Base-by-base conservation (phyloP, 2,113 vertebrate genomes). In the Pampusana beccarii region DNA sequence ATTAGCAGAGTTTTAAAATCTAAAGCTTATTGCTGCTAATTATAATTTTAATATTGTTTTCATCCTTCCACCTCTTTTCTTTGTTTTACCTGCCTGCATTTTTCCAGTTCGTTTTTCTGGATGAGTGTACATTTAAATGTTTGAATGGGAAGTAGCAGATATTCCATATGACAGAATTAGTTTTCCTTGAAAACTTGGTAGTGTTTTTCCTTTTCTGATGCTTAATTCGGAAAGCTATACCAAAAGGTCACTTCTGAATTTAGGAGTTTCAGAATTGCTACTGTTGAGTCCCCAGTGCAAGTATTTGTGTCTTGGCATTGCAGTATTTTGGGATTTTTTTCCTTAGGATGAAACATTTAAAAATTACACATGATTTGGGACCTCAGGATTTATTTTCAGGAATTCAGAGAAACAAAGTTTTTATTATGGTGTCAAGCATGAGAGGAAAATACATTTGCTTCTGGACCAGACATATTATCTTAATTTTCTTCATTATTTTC, bases 401-500 rank as follows among this genome's bases (percentile, higher is more conserved):
- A 95, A 83, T 75, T 82, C 65, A 93, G 21, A 51, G 62, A 94
- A 97, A 61, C 34, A 53, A 87, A 85, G 31, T 29, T 87, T 79
- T 86, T 79, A 84, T 90, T 79, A 82, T 92, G 74, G 57, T 77
- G 38, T n/a, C 20, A 75, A 89, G 56, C 7, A 94, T 80, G 29
- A 93, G 18, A 93, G 40, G 74, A 95, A 93, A 93, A 79, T 65
- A 46, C 44, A 70, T 85, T 97, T 85, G 73, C 61, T 97, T 96
- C 90, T 95, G 80, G 73, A 95, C 90, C 42, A 44, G 92, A 93
- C 81, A 90, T 91, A 97, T 95, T 97, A 97, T 97, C 95, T 97
- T 82, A 54, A 46, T 91, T 95, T 97, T 83, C 80, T 96, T 96
- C 95, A 96, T 97, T 98, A 97, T 97, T 97, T 96, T 95, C 83